Conservation (phyloP, 2,113 vertebrate species). For the Pseudorectes ferrugineus region DNA sequence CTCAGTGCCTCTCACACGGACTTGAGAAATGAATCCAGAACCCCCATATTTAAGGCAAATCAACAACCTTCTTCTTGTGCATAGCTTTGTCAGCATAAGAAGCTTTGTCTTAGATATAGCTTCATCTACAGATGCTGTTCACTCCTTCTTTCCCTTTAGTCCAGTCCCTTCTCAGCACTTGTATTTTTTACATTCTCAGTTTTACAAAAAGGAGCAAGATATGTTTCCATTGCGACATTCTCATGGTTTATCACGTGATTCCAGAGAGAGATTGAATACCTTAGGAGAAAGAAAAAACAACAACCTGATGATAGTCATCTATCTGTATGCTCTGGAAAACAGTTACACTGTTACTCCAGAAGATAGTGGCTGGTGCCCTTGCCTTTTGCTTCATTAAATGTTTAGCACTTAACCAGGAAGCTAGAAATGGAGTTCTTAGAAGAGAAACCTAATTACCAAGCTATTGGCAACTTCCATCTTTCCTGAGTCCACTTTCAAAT, state of each 20-base stretch:
- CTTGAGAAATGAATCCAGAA: not conserved
- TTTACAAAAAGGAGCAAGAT: not conserved
- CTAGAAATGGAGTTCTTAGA: not conserved
- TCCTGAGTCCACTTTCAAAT: not conserved
- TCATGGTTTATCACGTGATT: not conserved
- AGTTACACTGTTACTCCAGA: not conserved
- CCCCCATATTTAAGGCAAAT: not conserved
- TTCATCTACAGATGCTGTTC: not conserved
- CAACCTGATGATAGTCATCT: not conserved
- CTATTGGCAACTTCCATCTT: not conserved
- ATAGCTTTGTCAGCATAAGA: not conserved
- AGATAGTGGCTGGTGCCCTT: not conserved
- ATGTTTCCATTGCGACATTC: not conserved
- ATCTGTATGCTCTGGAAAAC: not conserved
- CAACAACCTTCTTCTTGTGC: not conserved
- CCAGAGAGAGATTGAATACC: not conserved
- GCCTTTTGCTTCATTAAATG: not conserved
- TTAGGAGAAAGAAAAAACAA: not conserved
- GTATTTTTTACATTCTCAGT: not conserved
- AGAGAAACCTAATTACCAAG: not conserved
- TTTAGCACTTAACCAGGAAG: not conserved
- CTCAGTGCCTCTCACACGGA: not conserved
- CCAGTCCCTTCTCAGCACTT: not conserved
- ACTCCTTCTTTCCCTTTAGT: not conserved
- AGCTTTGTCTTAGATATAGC: not conserved